phyloP scores from a whole-genome alignment of 2,888 invertebrate species.

The Polyommatus iphigenia region DNA sequence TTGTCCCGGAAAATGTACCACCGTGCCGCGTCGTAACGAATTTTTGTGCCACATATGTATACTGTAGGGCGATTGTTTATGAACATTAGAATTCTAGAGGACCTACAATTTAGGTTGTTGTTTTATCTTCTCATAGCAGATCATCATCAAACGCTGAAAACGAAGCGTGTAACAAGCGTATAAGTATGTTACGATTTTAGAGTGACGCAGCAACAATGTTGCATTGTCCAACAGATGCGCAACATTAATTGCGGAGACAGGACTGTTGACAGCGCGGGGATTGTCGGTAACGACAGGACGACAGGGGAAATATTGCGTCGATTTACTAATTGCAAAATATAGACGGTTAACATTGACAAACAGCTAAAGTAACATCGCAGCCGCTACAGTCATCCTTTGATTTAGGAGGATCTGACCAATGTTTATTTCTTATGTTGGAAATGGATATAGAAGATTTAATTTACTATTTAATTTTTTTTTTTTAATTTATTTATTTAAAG shows the following conservation, averaged over 20 bases:
- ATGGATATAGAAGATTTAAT: too few species aligned
- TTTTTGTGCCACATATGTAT: too few species aligned
- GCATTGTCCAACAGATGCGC: slow-evolving; percentile 7
- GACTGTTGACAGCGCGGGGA: background rate
- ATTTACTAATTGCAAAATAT: slow-evolving; percentile 15
- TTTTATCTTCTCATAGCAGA: background rate
- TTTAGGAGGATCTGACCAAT: background rate
- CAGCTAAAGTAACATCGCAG: background rate
- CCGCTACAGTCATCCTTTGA: background rate
- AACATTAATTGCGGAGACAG: background rate
- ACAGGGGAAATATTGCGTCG: slow-evolving; percentile 1
- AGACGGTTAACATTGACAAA: background rate
- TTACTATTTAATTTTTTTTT: too few species aligned
- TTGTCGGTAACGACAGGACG: background rate
- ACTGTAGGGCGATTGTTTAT: too few species aligned
- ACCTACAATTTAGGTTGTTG: too few species aligned
- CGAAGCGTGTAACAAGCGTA: background rate
- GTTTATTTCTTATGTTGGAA: too few species aligned
- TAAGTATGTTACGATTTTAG: background rate
- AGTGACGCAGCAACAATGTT: background rate
- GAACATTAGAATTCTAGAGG: too few species aligned
- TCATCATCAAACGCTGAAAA: background rate
- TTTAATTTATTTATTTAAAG: too few species aligned
- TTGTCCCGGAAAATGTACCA: too few species aligned
- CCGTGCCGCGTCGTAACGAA: too few species aligned